phyloP scores from a whole-genome alignment of 2,797 vertebrate genomes.

The Acrossocheilus fasciatus region DNA sequence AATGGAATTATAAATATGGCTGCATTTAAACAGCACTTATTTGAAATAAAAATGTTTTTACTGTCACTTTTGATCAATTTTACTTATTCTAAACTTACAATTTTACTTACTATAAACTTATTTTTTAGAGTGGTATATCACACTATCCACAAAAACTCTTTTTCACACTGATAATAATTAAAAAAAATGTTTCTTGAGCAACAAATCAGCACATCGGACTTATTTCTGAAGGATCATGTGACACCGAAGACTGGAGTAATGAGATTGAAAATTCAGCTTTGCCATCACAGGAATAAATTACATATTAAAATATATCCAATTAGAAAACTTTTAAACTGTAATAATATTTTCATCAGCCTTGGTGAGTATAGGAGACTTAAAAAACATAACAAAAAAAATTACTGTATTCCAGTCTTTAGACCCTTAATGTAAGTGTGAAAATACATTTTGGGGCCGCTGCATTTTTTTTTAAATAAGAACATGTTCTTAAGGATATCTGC shows the following conservation, averaged over 20 bases:
- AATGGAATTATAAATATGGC: neutral
- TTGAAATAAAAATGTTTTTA: neutral
- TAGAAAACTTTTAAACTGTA: neutral
- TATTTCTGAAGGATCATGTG: neutral
- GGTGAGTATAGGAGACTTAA: neutral
- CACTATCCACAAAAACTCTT: neutral
- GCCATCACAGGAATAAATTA: neutral
- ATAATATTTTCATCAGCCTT: neutral
- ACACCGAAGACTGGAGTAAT: neutral
- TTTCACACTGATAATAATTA: neutral
- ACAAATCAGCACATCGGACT: neutral
- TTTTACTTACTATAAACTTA: too few relatives aligned
- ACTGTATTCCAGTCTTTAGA: neutral
- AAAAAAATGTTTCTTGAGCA: neutral
- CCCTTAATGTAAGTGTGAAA: neutral
- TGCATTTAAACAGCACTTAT: neutral
- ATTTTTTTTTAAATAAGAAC: neutral
- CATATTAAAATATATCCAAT: neutral
- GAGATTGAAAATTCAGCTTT: neutral
- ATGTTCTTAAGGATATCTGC: neutral
- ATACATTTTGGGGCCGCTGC: neutral
- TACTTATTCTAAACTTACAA: too few relatives aligned
- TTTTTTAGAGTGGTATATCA: too few relatives aligned
- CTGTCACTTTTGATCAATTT: neutral
- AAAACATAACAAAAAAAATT: neutral